Conservation (phyloP, 2,797 vertebrate species). For the Botia almorhae region DNA sequence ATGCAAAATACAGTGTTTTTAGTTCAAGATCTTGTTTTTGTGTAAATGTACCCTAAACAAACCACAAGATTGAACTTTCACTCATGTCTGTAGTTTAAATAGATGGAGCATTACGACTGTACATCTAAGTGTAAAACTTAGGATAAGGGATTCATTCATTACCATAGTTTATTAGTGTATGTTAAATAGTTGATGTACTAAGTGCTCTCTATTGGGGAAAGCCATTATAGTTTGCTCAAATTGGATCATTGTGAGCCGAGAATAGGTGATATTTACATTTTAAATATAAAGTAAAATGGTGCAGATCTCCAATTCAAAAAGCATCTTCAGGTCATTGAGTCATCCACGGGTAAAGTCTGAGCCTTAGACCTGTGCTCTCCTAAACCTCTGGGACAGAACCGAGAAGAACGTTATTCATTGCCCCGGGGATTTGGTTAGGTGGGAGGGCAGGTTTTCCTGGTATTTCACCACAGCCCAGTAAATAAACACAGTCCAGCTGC, state of each 20-base stretch:
- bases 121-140: too few relatives aligned
- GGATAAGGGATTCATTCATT: too few relatives aligned
- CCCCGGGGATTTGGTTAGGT: conserved; percentile 55
- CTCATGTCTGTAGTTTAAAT: too few relatives aligned
- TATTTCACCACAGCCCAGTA: conserved; percentile 59
- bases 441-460: conserved; percentile 59
- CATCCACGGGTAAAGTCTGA: too few relatives aligned
- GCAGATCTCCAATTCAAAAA: too few relatives aligned
- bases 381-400: conserved; percentile 58
- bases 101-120: too few relatives aligned
- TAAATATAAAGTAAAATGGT: conserved; percentile 30
- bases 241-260: conserved; percentile 1
- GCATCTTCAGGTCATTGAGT: conserved; percentile 27
- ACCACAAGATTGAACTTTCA: too few relatives aligned
- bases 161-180: too few relatives aligned
- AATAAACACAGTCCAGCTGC: conserved; percentile 64
- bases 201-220: not conserved
- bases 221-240: not conserved
- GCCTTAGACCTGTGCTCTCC: conserved; percentile 10
- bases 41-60: too few relatives aligned
- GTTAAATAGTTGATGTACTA: conserved; percentile 55
- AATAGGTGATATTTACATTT: conserved; percentile 25
- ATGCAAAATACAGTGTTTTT: too few relatives aligned
- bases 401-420: conserved; percentile 66
- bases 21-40: too few relatives aligned